A percentile compares a stretch with the other conserved stretches of the same genome.
These are phyloP conservation scores for Nebria brevicollis DNA, from an alignment of 2,888 invertebrate genomes.

Conservation along the genomic window DNA sequence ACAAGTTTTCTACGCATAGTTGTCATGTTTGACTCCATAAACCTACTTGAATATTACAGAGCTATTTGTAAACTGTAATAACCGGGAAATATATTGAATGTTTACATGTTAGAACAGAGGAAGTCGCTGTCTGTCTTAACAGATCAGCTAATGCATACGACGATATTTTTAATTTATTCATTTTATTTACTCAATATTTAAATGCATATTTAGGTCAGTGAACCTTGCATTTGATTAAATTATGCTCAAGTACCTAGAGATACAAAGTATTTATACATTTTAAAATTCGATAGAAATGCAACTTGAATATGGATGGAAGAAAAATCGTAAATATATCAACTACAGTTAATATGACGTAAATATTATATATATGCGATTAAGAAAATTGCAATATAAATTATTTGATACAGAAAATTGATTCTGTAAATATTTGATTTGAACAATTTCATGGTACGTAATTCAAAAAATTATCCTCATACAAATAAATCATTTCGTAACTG, in stretches of 20 bases:
- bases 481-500: no score
- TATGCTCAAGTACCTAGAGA: background rate
- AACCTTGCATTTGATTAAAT: background rate
- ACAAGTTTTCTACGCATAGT: conserved; percentile 27
- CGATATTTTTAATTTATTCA: background rate
- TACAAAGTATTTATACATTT: background rate
- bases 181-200: conserved; percentile 4
- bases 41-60: conserved; percentile 21
- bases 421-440: no score
- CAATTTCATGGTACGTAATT: no score
- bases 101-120: background rate
- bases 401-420: no score
- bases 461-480: no score
- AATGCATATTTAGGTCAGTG: conserved; percentile 1
- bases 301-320: background rate
- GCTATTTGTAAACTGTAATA: conserved; percentile 28
- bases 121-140: conserved; percentile 3
- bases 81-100: conserved; percentile 26
- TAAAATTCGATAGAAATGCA: background rate
- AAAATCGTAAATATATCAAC: no score
- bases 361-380: no score
- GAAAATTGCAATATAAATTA: no score
- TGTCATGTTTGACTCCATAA: conserved; percentile 32
- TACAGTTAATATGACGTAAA: no score
- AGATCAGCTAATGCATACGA: background rate